Base-by-base conservation (phyloP, 2,797 vertebrate genomes). In the Sebastes alutus region DNA sequence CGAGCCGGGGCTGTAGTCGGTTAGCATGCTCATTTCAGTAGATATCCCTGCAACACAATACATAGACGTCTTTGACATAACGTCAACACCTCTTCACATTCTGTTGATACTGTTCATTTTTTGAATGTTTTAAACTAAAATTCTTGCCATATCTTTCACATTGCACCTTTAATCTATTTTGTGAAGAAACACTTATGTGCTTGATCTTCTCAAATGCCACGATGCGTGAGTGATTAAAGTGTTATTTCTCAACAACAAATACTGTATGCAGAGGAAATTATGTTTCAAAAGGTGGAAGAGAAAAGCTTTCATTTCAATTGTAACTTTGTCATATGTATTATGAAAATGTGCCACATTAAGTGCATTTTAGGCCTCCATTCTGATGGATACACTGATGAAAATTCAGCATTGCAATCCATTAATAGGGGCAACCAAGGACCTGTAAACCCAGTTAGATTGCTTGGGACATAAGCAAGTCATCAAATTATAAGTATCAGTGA, bases 161-260 rank as follows among this genome's bases (percentile, higher is more conserved):
- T 61, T 61, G 10, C 59, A 61, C 29, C 2, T 30, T n/a, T 49
- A 75, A 70, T 70, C 49, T 49, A 9, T 20, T 52, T 52, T 54
- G 54, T 52, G 12, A 58, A 23, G 22, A 35, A 62, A 72, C 56
- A 61, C 27, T 58, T 68, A 16, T 10, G 20, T 2, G 8, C 56
- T 30, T 67, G 16, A 54, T 22, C 32, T 80, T 25, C 56, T 38
- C n/a, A 80, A 73, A 74, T 62, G 30, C 20, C 63, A 54, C 77
- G n/a, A 55, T 46, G 32, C 9, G 5, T 32, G 30, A 22, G 7
- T 25, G 27, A 35, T 69, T 52, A 11, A 70, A 18, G 56, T 61
- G 23, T n/a, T 58, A 63, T 56, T 33, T 65, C n/a, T 29, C n/a
- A 27, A 4, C 25, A 58, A 20, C 3, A 22, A 66, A 14, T 10